Percentiles rank a stretch among this genome's conserved stretches.
Evolutionary conservation across 1,140 invertebrate genomes (phyloP).

Genomic region (Panagrolaimus sp.): DNA sequence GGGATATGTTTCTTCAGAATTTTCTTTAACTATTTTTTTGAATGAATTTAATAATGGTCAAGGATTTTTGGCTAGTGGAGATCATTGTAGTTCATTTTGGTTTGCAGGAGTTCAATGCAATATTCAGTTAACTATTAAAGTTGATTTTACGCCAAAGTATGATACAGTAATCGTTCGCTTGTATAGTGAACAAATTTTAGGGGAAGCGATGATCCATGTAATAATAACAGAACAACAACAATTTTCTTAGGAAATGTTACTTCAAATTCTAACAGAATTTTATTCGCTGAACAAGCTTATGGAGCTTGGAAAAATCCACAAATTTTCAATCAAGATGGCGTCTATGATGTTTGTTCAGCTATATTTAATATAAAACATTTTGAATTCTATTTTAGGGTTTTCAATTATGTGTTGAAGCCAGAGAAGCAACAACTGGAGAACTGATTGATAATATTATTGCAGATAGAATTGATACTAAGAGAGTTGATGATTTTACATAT

Average conservation of each 20-base stretch:
- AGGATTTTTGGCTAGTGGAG: slow-evolving; percentile 1
- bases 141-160: neutral
- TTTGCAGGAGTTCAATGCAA: neutral
- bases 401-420: slow-evolving; percentile 3
- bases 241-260: neutral
- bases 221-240: too few species aligned
- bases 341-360: neutral
- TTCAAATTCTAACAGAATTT: slow-evolving; percentile 2
- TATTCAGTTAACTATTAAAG: neutral
- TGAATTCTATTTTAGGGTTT: neutral
- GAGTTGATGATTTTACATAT: neutral
- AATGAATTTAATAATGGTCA: slow-evolving; percentile 8
- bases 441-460: neutral
- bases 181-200: neutral
- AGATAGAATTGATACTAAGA: neutral
- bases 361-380: neutral
- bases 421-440: neutral
- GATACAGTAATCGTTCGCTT: neutral
- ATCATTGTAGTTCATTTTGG: neutral
- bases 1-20: neutral
- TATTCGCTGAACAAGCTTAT: neutral
- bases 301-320: neutral
- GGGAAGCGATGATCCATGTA: neutral
- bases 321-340: neutral
- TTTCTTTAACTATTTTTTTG: neutral